Evolutionary conservation across 2,113 vertebrate species (phyloP), one percentile per base, ranked within the genome.

Genomic region (Petaurus breviceps): DNA sequence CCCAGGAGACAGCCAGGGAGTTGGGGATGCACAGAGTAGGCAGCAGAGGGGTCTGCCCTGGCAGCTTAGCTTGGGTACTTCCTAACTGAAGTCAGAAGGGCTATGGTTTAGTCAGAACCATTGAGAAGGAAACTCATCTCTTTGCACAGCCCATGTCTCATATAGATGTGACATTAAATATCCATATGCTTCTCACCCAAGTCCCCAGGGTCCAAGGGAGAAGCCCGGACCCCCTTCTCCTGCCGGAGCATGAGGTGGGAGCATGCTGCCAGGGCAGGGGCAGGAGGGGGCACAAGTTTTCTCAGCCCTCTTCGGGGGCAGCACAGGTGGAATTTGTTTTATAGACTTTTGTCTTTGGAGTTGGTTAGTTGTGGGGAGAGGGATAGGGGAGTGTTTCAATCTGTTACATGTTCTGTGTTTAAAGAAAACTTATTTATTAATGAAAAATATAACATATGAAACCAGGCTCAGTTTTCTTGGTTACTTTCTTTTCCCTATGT

Each of bases 351-450:
- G 95, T 97, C 96, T 95, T 98, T 97, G 97, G 97, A 97, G 97
- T 43, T 0, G 95, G 90, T 47, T 12, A 43, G 47, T 51, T 47
- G 43, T 6, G 14, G 43, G 25, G 51, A n/a, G 96, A 92, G 97
- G 97, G 96, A 47, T 95, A 96, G 96, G 95, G 96, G 94, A 94
- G 57, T 96, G 95, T 97, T 98, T 98, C 95, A 97, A 97, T 97
- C 96, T 98, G 98, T 98, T 98, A 94, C 31, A 97, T 98, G 98
- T 98, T 98, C 98, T 96, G 97, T 98, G 98, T 98, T 98, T 98
- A 98, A 98, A 98, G 98, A 98, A 98, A 99, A 98, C 96, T 97
- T 99, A 98, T 99, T 99, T 99, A 98, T 98, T 98, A 98, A 98
- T 98, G 96, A 97, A 98, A 98, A 98, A 98, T 98, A 98, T 96